Conservation (phyloP, 2,797 vertebrate genomes). For the Erithacus rubecula region DNA sequence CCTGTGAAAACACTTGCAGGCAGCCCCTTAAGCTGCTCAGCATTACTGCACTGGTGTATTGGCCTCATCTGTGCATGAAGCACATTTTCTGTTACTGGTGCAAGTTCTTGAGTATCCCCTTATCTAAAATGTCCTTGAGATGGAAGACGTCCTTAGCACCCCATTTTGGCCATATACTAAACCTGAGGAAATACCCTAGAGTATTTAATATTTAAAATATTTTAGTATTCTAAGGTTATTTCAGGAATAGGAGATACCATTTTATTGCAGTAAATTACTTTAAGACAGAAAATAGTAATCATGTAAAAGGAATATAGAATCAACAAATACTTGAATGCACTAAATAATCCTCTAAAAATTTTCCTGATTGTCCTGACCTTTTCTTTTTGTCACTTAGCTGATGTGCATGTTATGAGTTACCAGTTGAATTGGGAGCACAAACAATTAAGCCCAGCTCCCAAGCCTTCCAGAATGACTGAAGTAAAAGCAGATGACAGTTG, state of each 20-base stretch:
- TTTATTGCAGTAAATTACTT: background rate
- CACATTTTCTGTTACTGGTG: background rate
- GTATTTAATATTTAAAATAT: background rate
- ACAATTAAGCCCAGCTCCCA: background rate
- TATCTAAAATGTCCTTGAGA: background rate
- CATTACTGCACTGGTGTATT: too few species aligned
- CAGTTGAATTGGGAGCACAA: background rate
- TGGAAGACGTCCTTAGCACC: background rate
- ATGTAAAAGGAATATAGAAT: background rate
- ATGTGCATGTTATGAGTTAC: background rate
- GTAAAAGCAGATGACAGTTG: background rate
- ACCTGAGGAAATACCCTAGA: background rate
- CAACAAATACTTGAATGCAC: background rate
- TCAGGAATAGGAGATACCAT: background rate
- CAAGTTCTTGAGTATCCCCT: background rate
- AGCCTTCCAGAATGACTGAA: background rate
- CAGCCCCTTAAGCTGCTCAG: background rate
- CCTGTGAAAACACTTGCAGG: background rate
- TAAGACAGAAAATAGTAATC: background rate
- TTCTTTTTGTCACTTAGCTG: conserved; percentile 5
- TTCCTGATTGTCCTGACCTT: conserved; percentile 29
- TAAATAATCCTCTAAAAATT: background rate
- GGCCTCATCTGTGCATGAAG: background rate
- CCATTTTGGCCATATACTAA: background rate
- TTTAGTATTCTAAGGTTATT: background rate